Percentiles rank a stretch among this genome's conserved stretches.
Evolutionary conservation across 2,888 invertebrate species (phyloP).

Genomic region (Cantharis lateralis): DNA sequence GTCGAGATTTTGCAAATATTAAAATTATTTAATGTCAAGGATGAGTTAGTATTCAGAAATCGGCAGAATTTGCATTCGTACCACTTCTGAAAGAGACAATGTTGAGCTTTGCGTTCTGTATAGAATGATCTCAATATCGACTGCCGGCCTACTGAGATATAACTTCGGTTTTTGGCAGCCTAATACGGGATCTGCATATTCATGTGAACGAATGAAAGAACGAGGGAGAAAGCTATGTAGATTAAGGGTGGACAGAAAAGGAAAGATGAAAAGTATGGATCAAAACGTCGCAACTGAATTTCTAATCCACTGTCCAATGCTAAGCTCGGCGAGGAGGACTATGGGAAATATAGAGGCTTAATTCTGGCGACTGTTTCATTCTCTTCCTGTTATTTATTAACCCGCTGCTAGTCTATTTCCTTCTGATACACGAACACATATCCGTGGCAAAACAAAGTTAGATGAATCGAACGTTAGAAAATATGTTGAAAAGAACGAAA

Average conservation of each 20-base stretch:
- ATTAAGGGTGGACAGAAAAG: slow-evolving; percentile 37
- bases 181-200: slow-evolving; percentile 56
- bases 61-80: slow-evolving; percentile 29
- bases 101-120: slow-evolving; percentile 29
- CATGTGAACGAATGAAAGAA: slow-evolving; percentile 48
- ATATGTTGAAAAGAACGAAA: slow-evolving; percentile 17
- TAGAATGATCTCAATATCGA: slow-evolving; percentile 45
- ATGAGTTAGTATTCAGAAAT: slow-evolving; percentile 22
- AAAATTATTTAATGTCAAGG: slow-evolving; percentile 2
- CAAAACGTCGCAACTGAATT: slow-evolving; percentile 52
- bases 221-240: slow-evolving; percentile 32
- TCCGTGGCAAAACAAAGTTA: slow-evolving; percentile 24
- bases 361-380: slow-evolving; percentile 45
- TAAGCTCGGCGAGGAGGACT: slow-evolving; percentile 48
- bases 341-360: slow-evolving; percentile 51
- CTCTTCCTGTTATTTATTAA: slow-evolving; percentile 46
- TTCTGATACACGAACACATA: slow-evolving; percentile 25
- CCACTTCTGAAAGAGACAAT: slow-evolving; percentile 32
- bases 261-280: slow-evolving; percentile 46
- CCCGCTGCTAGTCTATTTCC: slow-evolving; percentile 34
- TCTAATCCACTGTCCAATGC: slow-evolving; percentile 53
- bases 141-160: slow-evolving; percentile 47
- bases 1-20: slow-evolving; percentile 18
- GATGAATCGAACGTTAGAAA: slow-evolving; percentile 29
- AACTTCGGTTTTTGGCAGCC: slow-evolving; percentile 55